Conservation (phyloP, 1,140 invertebrate species). For the Doryteuthis pealeii region DNA sequence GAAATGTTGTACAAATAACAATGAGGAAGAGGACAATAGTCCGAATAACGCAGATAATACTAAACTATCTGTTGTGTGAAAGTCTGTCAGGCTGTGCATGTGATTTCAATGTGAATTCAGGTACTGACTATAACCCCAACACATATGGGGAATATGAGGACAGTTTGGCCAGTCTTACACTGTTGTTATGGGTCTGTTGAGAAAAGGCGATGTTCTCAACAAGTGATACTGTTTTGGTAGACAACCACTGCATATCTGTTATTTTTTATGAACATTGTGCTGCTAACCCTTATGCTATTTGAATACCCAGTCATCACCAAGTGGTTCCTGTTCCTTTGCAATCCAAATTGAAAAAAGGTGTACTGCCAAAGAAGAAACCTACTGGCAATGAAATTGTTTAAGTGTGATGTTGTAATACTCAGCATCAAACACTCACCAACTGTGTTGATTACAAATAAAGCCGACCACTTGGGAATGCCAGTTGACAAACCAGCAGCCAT, state of each 20-base stretch:
- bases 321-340: not conserved
- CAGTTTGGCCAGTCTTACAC: not conserved
- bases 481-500: not conserved
- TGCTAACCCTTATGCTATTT: not conserved
- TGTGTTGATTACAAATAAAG: not conserved
- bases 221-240: not conserved
- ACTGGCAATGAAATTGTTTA: not conserved
- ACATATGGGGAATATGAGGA: not conserved
- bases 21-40: too few relatives aligned
- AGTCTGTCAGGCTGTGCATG: not conserved
- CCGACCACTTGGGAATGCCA: not conserved
- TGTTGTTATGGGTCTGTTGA: not conserved
- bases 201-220: not conserved
- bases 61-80: too few relatives aligned
- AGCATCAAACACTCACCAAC: not conserved
- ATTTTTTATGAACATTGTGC: not conserved
- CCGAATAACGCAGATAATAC: too few relatives aligned
- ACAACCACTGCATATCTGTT: not conserved
- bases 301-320: not conserved
- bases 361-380: not conserved
- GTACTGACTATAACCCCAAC: not conserved
- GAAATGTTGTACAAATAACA: too few relatives aligned
- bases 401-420: not conserved
- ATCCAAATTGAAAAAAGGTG: not conserved
- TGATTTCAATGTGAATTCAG: not conserved